phyloP scores from a whole-genome alignment of 1,140 invertebrate genomes.

The Melanaphis sacchari region DNA sequence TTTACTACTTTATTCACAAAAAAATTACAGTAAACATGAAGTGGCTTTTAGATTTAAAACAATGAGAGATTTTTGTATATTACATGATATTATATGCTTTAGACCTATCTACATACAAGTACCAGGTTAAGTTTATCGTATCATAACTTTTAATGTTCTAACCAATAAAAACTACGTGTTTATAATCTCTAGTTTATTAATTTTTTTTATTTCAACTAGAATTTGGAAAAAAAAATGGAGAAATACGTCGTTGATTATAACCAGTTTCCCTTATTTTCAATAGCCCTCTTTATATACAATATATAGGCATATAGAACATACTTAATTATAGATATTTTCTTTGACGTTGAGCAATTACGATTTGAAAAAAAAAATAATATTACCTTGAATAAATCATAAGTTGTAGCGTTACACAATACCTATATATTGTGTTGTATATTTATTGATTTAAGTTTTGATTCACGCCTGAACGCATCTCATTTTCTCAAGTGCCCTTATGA shows the following conservation, averaged over 20 bases:
- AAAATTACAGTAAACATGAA: background rate
- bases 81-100: background rate
- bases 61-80: background rate
- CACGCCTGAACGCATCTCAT: slow-evolving; percentile 24
- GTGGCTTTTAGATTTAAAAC: background rate
- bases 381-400: background rate
- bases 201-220: background rate
- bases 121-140: background rate
- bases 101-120: background rate
- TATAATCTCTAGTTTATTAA: background rate
- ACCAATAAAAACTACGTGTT: background rate
- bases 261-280: background rate
- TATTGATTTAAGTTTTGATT: slow-evolving; percentile 27
- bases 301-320: background rate
- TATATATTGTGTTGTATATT: background rate
- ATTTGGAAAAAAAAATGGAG: background rate
- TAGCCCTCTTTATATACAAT: background rate
- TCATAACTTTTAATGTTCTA: background rate
- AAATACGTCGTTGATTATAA: background rate
- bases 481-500: background rate
- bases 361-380: background rate
- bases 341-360: background rate
- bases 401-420: background rate
- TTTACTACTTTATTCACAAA: background rate
- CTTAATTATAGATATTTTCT: background rate